phyloP scores from a whole-genome alignment of 1,140 invertebrate genomes.

The Aphis gossypii region DNA sequence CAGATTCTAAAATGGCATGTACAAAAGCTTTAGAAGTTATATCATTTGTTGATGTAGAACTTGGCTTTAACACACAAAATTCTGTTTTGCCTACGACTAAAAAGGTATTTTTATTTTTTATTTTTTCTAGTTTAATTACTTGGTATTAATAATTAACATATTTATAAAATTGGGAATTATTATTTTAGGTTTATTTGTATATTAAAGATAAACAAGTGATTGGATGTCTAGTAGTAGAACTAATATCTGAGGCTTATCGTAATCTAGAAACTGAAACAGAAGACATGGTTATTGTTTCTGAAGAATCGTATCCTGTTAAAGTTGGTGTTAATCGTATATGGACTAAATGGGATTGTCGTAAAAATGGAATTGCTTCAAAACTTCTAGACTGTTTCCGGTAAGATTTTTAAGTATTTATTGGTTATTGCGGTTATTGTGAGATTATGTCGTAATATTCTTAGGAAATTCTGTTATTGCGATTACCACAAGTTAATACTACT shows the following conservation, averaged over 20 bases:
- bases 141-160: neutral
- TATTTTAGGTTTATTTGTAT: conserved; percentile 73
- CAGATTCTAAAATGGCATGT: conserved; percentile 71
- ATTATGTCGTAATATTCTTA: too few species aligned
- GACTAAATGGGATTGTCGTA: conserved; percentile 75
- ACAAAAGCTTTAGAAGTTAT: conserved; percentile 76
- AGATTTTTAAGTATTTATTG: conserved; percentile 30
- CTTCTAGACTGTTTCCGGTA: conserved; percentile 72
- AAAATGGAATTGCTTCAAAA: conserved; percentile 74
- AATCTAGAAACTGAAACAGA: conserved; percentile 69
- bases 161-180: neutral
- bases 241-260: conserved; percentile 70
- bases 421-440: neutral
- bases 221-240: conserved; percentile 78
- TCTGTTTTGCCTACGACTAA: conserved; percentile 29
- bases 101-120: neutral
- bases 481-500: neutral
- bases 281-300: conserved; percentile 74
- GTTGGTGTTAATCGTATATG: conserved; percentile 83
- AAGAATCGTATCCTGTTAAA: conserved; percentile 73
- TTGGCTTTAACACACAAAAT: conserved; percentile 69
- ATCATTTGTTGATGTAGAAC: conserved; percentile 75
- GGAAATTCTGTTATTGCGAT: neutral
- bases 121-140: neutral
- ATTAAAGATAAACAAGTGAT: conserved; percentile 75